Evolutionary conservation across 2,888 invertebrate genomes (phyloP), one percentile per base, ranked within the genome.

Genomic region (Agriotes lineatus): DNA sequence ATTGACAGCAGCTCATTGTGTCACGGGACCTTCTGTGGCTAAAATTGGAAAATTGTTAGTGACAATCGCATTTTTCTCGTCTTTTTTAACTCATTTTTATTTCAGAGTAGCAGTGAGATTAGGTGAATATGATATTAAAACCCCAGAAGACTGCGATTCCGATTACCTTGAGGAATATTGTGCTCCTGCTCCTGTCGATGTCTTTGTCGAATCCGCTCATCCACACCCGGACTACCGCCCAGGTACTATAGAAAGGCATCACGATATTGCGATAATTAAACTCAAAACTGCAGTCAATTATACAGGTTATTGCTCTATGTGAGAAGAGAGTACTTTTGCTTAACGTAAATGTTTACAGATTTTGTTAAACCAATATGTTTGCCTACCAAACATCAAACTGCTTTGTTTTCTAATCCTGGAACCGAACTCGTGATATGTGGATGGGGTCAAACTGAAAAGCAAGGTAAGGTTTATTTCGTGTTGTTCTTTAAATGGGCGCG

Each of bases 41-140:
- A 67, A 54, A 12, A 45, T 80, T n/a, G 71, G 72, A 65, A 72
- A 70, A 60, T 54, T 79, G 79, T 80, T 72, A 75, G 79, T 77
- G 25, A 25, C 7, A 25, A 25, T 25, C 7, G 7, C 3, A 25
- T 25, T 25, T 45, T 20, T 22, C 19, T 19, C n/a, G 20, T 19
- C 19, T 7, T 50, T 30, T 22, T 4, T 10, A 35, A 16, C 6
- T 37, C 19, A 16, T 20, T 19, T 70, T 50, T 39, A 71, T 73
- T 25, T 25, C 25, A 89, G 88, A 66, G 82, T 85, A 70, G 83
- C 85, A 39, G 87, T 88, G 1, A 86, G 91, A 9, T 82, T 92
- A 37, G 92, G 92, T 0, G 92, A 92, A 82, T 90, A 90, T 75
- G 89, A 92, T 77, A 87, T 86, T 0, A 86, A 87, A 72, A 87